Evolutionary conservation across 2,888 invertebrate species (phyloP), one percentile per base, ranked within the genome.

Genomic region (Acrobeloides nanus): DNA sequence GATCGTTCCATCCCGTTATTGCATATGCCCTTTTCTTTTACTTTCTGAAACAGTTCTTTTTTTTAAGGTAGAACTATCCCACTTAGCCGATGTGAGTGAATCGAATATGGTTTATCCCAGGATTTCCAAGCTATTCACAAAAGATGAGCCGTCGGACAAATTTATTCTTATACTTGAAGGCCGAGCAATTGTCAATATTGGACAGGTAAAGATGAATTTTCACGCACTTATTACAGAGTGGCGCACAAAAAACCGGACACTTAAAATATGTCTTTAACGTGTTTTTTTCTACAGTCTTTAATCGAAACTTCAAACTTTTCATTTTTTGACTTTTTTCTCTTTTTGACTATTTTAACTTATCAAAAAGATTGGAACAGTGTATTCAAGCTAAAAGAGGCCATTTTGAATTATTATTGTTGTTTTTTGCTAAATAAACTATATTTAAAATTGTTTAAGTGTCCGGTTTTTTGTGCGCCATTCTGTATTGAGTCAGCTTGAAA

Each of bases 161-260:
- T 97, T 95, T 77, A 85, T 90, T 52, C 80, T 97, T 66, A 86
- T 97, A 63, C 79, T 97, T 61, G 92, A 95, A 75, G 95, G 78
- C 61, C 46, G 66, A 4, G 92, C 89, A 33, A 86, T 90, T 76
- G 92, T 95, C 44, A 87, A 85, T 0, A 87, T 95, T 50, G 95
- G 95, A 0, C 66, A 66, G 57, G 58, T 51, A 32, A 48, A 45
- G 7, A 26, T 59, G 35, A 35, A 85, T 45, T 95, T 93, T 76
- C 90, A 92, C 74, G 87, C 87, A n/a, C 24, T 10, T 23, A 10
- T 18, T 8, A 6, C n/a, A n/a, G n/a, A n/a, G n/a, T n/a, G n/a
- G n/a, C n/a, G n/a, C n/a, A n/a, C n/a, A n/a, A n/a, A n/a, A n/a
- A n/a, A n/a, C n/a, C n/a, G n/a, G n/a, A n/a, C n/a, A n/a, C n/a